Percentiles rank a stretch among this genome's conserved stretches.
These are phyloP conservation scores for Rhombomys opimus DNA, from an alignment of 2,113 vertebrate genomes.

Conservation along the genomic window DNA sequence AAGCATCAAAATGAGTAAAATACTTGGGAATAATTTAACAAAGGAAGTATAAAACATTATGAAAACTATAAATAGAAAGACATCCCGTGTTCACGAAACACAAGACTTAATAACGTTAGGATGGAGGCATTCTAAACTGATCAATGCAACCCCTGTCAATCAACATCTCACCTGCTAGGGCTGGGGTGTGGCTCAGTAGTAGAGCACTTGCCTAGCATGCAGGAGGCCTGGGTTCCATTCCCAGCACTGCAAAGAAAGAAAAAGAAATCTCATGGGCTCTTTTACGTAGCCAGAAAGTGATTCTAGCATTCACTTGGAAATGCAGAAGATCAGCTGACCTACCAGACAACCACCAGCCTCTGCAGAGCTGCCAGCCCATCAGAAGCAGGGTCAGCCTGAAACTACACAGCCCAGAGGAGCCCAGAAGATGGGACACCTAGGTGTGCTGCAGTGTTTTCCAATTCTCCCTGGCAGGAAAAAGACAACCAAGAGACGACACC, in stretches of 20 bases:
- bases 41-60: background rate
- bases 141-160: too few species aligned
- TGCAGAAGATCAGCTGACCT: background rate
- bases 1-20: background rate
- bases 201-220: background rate
- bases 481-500: background rate
- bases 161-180: background rate
- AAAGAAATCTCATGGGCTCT: background rate
- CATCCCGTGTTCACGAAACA: background rate
- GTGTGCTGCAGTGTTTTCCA: background rate
- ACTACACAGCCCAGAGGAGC: background rate
- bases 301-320: background rate
- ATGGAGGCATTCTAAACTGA: background rate
- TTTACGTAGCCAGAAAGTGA: background rate
- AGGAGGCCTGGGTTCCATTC: background rate
- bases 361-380: background rate
- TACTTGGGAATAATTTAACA: background rate
- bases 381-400: background rate
- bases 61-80: background rate
- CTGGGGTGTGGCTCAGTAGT: background rate
- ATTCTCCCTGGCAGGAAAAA: background rate
- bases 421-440: background rate
- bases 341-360: background rate
- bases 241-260: background rate
- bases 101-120: background rate